Base-by-base conservation (phyloP, 2,888 invertebrate genomes). In the Eristalinus aeneus region DNA sequence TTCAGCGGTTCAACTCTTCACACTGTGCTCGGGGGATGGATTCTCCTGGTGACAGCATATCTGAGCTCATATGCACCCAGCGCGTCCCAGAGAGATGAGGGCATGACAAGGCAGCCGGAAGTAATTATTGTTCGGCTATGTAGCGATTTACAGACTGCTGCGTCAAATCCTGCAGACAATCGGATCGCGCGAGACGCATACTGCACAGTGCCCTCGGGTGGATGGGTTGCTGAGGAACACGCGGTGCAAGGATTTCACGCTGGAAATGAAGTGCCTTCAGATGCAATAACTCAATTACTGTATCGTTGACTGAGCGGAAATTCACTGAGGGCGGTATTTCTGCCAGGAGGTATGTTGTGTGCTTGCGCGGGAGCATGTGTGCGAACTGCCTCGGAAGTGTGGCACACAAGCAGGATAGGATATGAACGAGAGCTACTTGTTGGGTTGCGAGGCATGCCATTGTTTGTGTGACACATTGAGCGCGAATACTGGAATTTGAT, bases 61-160 rank as follows among this genome's bases (percentile, higher is more conserved):
- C 58, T 74, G 79, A 60, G 79, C 65, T 64, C 58, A 71, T 46
- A 78, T 72, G 34, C 65, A 81, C 73, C 67, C 39, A 73, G 69
- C 31, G 39, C 56, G 69, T 84, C 72, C 81, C 73, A 46, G 10
- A 39, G 61, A 73, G 46, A 23, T 36, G 54, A 76, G 72, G 58
- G 64, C 53, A 39, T 71, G 65, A 16, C 60, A 65, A 67, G 58
- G 75, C 54, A 78, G 82, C 22, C 56, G 73, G 81, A 82, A 86
- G 82, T 86, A 86, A 86, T 86, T 86, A 86, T 74, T 82, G 81
- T 81, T 81, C 76, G 85, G 72, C 73, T 69, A 64, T 86, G 81
- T 64, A 46, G 82, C 65, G 64, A 82, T 81, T 86, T 85, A 34
- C 63, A 63, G 64, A 82, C 77, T 77, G 69, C 71, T 56, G 77